phyloP scores from a whole-genome alignment of 2,888 invertebrate genomes.

The Melieria picta region DNA sequence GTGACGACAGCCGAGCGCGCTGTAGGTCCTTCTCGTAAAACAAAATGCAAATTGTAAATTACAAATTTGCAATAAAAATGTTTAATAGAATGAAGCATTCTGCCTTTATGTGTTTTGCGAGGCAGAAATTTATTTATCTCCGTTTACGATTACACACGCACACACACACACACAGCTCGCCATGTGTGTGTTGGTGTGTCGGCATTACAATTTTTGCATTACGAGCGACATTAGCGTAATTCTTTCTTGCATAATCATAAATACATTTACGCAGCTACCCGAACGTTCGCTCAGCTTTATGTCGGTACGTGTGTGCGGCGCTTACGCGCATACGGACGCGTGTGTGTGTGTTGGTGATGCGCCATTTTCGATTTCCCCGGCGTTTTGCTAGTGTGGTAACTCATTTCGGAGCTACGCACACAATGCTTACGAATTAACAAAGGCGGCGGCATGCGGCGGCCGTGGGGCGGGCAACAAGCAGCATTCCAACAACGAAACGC shows the following conservation, averaged over 20 bases:
- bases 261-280: constrained; percentile 52
- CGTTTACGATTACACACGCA: constrained; percentile 29
- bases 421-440: constrained; percentile 45
- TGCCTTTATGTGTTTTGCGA: constrained; percentile 57
- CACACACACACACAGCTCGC: constrained; percentile 46
- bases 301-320: neutral
- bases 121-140: constrained; percentile 28
- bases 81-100: constrained; percentile 62
- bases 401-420: constrained; percentile 43
- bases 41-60: constrained; percentile 64
- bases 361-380: neutral
- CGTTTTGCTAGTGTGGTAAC: constrained; percentile 38
- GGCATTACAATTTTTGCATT: constrained; percentile 53
- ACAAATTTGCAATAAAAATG: constrained; percentile 65
- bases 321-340: neutral
- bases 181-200: constrained; percentile 39
- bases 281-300: constrained; percentile 54
- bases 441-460: neutral
- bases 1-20: constrained; percentile 47
- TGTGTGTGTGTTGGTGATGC: neutral
- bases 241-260: constrained; percentile 61
- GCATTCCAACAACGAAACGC: too few species aligned
- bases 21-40: constrained; percentile 34
- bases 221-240: constrained; percentile 54
- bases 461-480: too few species aligned